Evolutionary conservation across 2,113 vertebrate species (phyloP), one percentile per base, ranked within the genome.

Genomic region (Cochlearius cochlearius): DNA sequence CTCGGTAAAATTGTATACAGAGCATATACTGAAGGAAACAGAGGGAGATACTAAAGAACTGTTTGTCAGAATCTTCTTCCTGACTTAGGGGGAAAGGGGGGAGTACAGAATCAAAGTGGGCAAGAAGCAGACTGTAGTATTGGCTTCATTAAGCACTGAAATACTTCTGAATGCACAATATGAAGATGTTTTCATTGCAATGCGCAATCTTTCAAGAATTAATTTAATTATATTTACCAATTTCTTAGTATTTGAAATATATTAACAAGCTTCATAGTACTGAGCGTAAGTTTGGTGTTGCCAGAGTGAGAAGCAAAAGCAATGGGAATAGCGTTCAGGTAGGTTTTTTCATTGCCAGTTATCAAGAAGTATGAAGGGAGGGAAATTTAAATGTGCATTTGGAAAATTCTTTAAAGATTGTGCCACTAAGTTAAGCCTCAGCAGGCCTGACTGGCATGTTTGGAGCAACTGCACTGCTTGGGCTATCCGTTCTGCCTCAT

Each of bases 401-500:
- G 39, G 25, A 83, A 79, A 32, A 9, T 43, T 69, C 9, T 53
- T 34, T 62, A 18, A 67, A 73, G 39, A 62, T 21, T 56, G 12
- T 63, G 10, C 23, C 45, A 8, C 29, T 25, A 5, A 53, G 25
- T 83, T 62, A 58, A 88, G 75, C 50, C 32, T 63, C 15, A 45
- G 41, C n/a, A 62, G 41, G 26, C 43, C 15, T 43, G 13, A 22
- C 49, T 52, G 59, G 32, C 4, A 2, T 3, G 8, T 53, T 47
- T 63, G 50, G 25, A 84, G 67, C 26, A 38, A 10, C 26, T 53
- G 71, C 7, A 7, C 9, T 69, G 30, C 62, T n/a, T 25, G 41
- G 22, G 13, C 43, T 2, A 0, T 52, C 52, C 19, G 1, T 29
- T 69, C 30, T n/a, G 79, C 23, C 38, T 77, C 25, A 2, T 10